A percentile compares a stretch with the other conserved stretches of the same genome.
These are phyloP conservation scores for Hyposmocoma kahamanoa DNA, from an alignment of 1,140 invertebrate species.

Conservation along the genomic window DNA sequence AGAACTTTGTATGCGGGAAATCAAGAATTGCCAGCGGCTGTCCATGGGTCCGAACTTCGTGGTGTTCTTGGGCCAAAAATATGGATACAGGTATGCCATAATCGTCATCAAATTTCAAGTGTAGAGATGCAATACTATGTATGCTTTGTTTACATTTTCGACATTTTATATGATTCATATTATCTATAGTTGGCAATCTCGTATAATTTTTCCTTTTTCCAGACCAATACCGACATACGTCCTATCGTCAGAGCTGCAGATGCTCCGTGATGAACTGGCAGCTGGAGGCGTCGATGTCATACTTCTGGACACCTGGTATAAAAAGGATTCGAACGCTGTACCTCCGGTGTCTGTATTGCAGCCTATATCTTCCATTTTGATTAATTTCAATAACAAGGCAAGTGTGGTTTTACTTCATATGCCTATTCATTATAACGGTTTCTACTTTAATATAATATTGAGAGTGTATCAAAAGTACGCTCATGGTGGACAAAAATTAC, in stretches of 20 bases:
- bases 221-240: constrained; percentile 97
- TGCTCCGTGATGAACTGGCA: constrained; percentile 88
- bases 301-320: constrained; percentile 95
- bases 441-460: too few relatives aligned
- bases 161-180: too few relatives aligned
- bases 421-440: too few relatives aligned
- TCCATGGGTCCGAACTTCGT: constrained; percentile 99
- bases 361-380: constrained; percentile 96
- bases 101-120: too few relatives aligned
- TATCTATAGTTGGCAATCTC: too few relatives aligned
- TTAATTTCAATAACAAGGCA: constrained; percentile 99
- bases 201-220: constrained; percentile 22
- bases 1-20: constrained; percentile 97
- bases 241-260: constrained; percentile 90
- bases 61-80: constrained; percentile 98
- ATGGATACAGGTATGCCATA: constrained; percentile 84
- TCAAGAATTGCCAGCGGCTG: constrained; percentile 96
- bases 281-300: constrained; percentile 86
- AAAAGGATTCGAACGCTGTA: constrained; percentile 96
- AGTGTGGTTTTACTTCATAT: too few relatives aligned
- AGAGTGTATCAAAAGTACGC: too few relatives aligned
- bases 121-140: too few relatives aligned
- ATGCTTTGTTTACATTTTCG: too few relatives aligned
- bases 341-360: constrained; percentile 94
- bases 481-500: too few relatives aligned